phyloP scores from a whole-genome alignment of 2,797 vertebrate genomes.

The Erithacus rubecula region DNA sequence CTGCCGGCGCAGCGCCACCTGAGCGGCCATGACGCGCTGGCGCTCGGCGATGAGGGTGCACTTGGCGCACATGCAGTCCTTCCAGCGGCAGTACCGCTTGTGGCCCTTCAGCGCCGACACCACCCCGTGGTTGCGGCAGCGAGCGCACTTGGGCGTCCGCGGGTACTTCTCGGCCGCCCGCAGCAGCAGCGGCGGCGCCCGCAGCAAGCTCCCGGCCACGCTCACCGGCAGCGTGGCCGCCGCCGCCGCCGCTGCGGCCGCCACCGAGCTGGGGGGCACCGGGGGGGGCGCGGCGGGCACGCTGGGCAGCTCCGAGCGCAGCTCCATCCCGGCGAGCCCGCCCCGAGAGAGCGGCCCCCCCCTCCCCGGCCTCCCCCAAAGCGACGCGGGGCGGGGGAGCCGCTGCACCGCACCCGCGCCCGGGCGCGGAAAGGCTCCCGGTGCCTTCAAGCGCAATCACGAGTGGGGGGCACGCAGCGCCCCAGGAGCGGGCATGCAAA shows the following conservation, averaged over 20 bases:
- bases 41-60: constrained; percentile 96
- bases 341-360: background rate
- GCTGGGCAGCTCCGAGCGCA: constrained; percentile 85
- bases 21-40: constrained; percentile 97
- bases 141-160: constrained; percentile 96
- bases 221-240: constrained; percentile 88
- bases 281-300: constrained; percentile 75
- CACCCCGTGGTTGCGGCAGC: constrained; percentile 95
- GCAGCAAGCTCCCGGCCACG: constrained; percentile 86
- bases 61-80: constrained; percentile 98
- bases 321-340: constrained; percentile 80
- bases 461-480: background rate
- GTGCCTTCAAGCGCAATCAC: background rate
- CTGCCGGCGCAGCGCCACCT: constrained; percentile 93
- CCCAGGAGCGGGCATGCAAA: background rate
- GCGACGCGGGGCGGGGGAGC: background rate
- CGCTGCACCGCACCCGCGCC: background rate
- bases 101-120: constrained; percentile 97
- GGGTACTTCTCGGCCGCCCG: constrained; percentile 95
- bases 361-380: background rate
- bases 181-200: constrained; percentile 88
- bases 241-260: constrained; percentile 70
- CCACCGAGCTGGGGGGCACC: constrained; percentile 79
- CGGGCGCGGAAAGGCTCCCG: background rate
- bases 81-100: constrained; percentile 98